Percentiles rank a stretch among this genome's conserved stretches.
phyloP scores from a whole-genome alignment of 1,140 invertebrate species.

The Lepidotrigona ventralis region DNA sequence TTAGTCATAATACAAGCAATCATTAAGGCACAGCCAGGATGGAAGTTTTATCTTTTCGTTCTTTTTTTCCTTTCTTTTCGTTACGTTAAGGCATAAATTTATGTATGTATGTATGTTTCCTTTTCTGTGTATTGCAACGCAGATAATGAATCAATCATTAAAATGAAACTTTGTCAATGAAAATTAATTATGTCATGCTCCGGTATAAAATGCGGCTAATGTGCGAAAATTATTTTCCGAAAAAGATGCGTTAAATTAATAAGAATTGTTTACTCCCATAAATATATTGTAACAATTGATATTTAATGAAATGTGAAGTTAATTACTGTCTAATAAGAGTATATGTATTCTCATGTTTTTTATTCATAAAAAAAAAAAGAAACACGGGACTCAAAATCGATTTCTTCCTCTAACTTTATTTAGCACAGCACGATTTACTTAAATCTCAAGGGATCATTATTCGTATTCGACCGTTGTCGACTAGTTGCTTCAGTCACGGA shows the following conservation, averaged over 20 bases:
- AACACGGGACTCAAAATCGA: too few relatives aligned
- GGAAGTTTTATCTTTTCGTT: not conserved
- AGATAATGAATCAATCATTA: slow-evolving; percentile 19
- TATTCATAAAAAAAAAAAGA: slow-evolving; percentile 56
- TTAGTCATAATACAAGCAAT: slow-evolving; percentile 52
- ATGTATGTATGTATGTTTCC: not conserved
- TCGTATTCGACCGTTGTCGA: slow-evolving; percentile 7
- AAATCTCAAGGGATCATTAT: not conserved
- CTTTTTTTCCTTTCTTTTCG: not conserved
- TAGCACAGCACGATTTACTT: slow-evolving; percentile 42
- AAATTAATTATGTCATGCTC: not conserved
- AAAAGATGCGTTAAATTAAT: too few relatives aligned
- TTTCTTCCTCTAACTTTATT: slow-evolving; percentile 45
- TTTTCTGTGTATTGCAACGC: not conserved
- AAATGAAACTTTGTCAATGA: not conserved
- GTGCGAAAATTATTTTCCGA: too few relatives aligned
- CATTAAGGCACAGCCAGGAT: slow-evolving; percentile 23
- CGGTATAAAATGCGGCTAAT: too few relatives aligned
- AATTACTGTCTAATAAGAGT: too few relatives aligned
- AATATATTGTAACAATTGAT: too few relatives aligned
- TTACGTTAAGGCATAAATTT: too few relatives aligned
- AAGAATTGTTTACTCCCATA: too few relatives aligned
- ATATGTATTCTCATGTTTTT: too few relatives aligned
- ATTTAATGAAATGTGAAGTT: too few relatives aligned
- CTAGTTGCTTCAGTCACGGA: slow-evolving; percentile 4